phyloP scores from a whole-genome alignment of 2,113 vertebrate genomes.

The Bagarius yarrelli region DNA sequence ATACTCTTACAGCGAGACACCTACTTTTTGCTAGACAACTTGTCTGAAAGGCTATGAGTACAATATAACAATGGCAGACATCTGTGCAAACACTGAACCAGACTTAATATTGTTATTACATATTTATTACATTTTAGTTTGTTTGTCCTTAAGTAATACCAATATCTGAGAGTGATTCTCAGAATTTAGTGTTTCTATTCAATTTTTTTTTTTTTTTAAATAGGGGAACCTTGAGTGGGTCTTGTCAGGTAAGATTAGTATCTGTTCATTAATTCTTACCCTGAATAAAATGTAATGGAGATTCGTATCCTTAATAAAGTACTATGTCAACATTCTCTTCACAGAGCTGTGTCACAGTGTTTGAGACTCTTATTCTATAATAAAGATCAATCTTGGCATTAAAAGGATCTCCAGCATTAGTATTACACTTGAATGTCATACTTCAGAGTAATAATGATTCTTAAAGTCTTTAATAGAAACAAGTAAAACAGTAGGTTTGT shows the following conservation, averaged over 20 bases:
- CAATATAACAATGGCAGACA: not conserved
- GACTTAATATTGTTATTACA: not conserved
- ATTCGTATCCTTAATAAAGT: not conserved
- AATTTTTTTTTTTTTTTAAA: no score
- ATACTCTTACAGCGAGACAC: not conserved
- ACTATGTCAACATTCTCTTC: not conserved
- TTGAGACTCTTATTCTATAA: not conserved
- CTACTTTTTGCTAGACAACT: not conserved
- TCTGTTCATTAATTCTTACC: not conserved
- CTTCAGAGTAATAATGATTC: not conserved
- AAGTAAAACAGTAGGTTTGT: not conserved
- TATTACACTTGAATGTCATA: not conserved
- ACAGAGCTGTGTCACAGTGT: not conserved
- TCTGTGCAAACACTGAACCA: not conserved
- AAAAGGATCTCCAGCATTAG: not conserved
- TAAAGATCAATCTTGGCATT: not conserved
- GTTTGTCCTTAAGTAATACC: not conserved
- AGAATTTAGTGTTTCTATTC: not conserved
- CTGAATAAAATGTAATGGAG: not conserved
- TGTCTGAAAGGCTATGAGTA: not conserved
- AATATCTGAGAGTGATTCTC: not conserved
- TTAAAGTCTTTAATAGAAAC: not conserved
- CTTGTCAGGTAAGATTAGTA: not conserved
- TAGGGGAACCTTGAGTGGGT: not conserved
- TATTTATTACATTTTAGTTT: not conserved